Evolutionary conservation across 2,797 vertebrate genomes (phyloP), one percentile per base, ranked within the genome.

Genomic region (Pseudotriccus pelzelni): DNA sequence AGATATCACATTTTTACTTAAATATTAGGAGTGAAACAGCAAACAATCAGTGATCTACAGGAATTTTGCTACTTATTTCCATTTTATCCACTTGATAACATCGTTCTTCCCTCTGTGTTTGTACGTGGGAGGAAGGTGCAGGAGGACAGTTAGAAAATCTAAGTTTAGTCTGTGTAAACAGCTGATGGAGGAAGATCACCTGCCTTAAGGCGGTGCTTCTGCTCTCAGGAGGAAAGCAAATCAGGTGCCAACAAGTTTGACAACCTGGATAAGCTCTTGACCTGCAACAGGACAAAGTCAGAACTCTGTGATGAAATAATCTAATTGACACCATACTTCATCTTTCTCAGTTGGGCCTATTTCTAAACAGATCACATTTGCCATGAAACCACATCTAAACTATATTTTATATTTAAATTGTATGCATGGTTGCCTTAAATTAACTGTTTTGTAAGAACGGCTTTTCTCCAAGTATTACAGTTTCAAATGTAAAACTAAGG

Each of bases 101-200:
- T 22, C 3, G 0, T 80, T 82, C n/a, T 64, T 60, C n/a, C 12
- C 37, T n/a, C 58, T 0, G 0, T 8, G 17, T 28, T 30, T 56
- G 52, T 17, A 21, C 0, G 10, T 17, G 20, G 22, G 52, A 80
- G 41, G 60, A 89, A 58, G 43, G 18, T 4, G 27, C 32, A 72
- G 87, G 72, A 64, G 46, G 62, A 25, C n/a, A 67, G 63, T 28
- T 39, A 72, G 34, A 82, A 20, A 16, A 24, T 4, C 22, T 25
- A 10, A 50, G 28, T 59, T 63, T 27, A 59, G 28, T 15, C 19
- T 53, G 0, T 2, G 0, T 15, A 49, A 53, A 15, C 0, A 47
- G 49, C 12, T 46, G 32, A 8, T 4, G 47, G 47, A 76, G 20
- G 44, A 49, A 25, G 23, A n/a, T 32, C 30, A 36, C 34, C 49